These are phyloP conservation scores for Microctenopoma lineatum DNA, from an alignment of 2,797 vertebrate species.

Conservation along the genomic window DNA sequence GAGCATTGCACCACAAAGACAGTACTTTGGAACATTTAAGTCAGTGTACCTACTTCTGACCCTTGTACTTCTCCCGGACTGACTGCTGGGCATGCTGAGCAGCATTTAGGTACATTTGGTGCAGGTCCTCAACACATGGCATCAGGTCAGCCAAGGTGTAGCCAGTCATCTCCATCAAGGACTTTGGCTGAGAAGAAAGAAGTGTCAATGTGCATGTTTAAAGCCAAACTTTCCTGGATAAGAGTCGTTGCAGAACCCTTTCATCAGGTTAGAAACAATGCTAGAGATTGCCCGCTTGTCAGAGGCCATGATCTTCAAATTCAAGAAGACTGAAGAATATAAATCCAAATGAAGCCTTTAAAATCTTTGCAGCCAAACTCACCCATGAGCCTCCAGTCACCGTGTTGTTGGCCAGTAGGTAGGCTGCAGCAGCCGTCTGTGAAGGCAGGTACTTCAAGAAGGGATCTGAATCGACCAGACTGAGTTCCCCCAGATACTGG, in stretches of 20 bases:
- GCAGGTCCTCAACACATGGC: constrained; percentile 91
- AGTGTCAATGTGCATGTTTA: not conserved
- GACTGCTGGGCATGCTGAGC: constrained; percentile 94
- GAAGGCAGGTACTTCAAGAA: constrained; percentile 96
- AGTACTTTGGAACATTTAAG: not conserved
- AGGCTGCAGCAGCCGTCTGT: constrained; percentile 90
- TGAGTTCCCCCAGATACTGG: constrained; percentile 95
- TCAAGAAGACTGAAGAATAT: not conserved
- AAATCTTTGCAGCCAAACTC: constrained; percentile 20
- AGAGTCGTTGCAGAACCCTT: too few relatives aligned
- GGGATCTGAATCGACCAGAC: constrained; percentile 93
- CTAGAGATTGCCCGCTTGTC: too few relatives aligned
- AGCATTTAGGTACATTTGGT: constrained; percentile 88
- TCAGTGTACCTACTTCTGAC: constrained; percentile 86
- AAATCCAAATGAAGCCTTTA: not conserved
- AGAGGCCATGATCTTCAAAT: too few relatives aligned
- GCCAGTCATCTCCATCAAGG: constrained; percentile 85
- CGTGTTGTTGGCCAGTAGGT: constrained; percentile 87
- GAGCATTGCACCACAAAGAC: not conserved
- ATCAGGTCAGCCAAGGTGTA: constrained; percentile 90
- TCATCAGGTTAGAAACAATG: too few relatives aligned
- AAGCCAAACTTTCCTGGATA: too few relatives aligned
- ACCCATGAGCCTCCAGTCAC: constrained; percentile 87
- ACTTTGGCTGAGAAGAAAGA: constrained; percentile 80
- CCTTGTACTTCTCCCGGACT: constrained; percentile 95